These are phyloP conservation scores for Alcedo quadribrachys DNA, from an alignment of 2,797 vertebrate species.

Conservation along the genomic window DNA sequence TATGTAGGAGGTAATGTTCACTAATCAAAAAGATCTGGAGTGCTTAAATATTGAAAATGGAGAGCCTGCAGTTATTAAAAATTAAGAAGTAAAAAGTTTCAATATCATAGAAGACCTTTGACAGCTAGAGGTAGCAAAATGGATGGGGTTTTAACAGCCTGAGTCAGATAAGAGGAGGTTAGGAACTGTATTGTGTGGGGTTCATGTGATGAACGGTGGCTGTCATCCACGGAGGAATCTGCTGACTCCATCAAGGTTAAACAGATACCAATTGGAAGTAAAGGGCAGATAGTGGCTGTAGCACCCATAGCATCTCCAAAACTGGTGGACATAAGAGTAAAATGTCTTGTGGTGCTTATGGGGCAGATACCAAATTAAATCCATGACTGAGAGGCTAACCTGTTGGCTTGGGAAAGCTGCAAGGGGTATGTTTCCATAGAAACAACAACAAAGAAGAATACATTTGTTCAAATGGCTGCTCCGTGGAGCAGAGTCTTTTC, in stretches of 20 bases:
- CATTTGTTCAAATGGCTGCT: not conserved
- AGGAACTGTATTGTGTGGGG: not conserved
- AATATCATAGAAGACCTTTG: not conserved
- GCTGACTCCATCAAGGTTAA: not conserved
- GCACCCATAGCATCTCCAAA: not conserved
- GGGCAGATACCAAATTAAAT: not conserved
- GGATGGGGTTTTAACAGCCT: not conserved
- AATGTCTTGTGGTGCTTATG: not conserved
- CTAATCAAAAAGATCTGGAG: not conserved
- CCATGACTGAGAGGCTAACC: not conserved
- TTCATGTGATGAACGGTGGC: not conserved
- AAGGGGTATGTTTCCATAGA: conserved; percentile 43
- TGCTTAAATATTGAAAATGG: not conserved
- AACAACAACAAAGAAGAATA: conserved; percentile 4
- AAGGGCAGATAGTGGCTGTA: not conserved
- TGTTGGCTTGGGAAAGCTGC: conserved; percentile 10
- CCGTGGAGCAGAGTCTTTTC: not conserved
- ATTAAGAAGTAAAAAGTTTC: not conserved
- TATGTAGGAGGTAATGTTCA: not conserved
- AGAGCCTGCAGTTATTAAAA: not conserved
- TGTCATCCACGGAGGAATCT: not conserved
- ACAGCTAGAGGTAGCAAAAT: not conserved
- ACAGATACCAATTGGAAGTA: not conserved
- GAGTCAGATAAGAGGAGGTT: not conserved
- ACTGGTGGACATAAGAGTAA: not conserved